Conservation (phyloP, 2,797 vertebrate genomes). For the Pseudotriccus pelzelni region DNA sequence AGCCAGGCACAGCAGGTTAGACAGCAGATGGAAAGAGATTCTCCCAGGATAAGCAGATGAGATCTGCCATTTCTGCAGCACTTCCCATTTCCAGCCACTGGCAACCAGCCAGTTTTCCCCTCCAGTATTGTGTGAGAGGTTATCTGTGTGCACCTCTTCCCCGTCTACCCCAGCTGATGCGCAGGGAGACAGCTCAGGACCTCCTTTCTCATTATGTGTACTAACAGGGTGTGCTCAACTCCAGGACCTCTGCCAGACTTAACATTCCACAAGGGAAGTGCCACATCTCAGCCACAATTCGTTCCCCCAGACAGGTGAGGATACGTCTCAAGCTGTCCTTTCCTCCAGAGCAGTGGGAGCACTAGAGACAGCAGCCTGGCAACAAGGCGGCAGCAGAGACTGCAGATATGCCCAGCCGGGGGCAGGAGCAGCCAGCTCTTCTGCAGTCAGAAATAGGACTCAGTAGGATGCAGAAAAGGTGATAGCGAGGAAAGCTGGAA, state of each 20-base stretch:
- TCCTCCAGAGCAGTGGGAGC: background rate
- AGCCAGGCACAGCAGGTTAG: constrained; percentile 2
- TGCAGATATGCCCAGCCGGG: background rate
- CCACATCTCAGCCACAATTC: background rate
- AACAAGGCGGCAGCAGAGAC: background rate
- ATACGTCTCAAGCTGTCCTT: background rate
- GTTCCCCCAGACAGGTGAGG: background rate
- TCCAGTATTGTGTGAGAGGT: rapidly evolving
- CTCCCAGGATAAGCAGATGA: constrained; percentile 26
- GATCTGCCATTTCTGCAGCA: background rate
- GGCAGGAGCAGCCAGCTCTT: background rate
- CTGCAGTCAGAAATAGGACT: background rate
- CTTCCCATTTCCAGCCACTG: background rate
- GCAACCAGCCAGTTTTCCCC: background rate
- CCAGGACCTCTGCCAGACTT: background rate
- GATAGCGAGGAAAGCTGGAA: background rate
- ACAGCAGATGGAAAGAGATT: constrained; percentile 24
- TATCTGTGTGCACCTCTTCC: background rate
- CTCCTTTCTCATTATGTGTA: background rate
- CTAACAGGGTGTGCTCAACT: background rate
- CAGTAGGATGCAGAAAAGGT: background rate
- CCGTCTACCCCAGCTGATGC: background rate
- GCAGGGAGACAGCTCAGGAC: background rate
- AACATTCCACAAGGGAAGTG: background rate
- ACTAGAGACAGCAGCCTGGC: background rate